phyloP scores from a whole-genome alignment of 2,888 invertebrate species.

The Lycocerus yunnanus region DNA sequence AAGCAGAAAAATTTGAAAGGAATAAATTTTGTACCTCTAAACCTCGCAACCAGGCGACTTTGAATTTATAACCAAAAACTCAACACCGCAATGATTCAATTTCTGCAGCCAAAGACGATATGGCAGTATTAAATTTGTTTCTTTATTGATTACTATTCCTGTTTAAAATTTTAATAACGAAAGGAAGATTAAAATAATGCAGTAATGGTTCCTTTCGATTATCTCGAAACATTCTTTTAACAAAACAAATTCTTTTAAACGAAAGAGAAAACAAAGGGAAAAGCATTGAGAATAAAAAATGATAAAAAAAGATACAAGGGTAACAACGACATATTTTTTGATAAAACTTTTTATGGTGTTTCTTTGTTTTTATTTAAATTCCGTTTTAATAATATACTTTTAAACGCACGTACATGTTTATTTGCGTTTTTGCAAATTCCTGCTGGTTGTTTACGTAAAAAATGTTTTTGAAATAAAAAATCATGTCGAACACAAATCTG shows the following conservation, averaged over 20 bases:
- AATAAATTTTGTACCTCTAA: too few species aligned
- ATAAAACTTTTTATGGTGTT: not conserved
- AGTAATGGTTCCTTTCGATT: not conserved
- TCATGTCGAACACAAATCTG: conserved; percentile 10
- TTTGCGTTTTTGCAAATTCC: not conserved
- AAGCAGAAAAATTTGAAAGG: too few species aligned
- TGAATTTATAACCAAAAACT: too few species aligned
- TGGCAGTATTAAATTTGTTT: too few species aligned
- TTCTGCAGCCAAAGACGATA: too few species aligned
- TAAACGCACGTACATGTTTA: not conserved
- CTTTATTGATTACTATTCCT: too few species aligned
- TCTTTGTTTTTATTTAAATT: not conserved
- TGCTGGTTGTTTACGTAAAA: not conserved
- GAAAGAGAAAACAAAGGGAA: not conserved
- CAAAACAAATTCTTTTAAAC: not conserved
- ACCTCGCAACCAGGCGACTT: too few species aligned
- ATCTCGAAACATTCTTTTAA: not conserved
- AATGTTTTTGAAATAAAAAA: conserved; percentile 5
- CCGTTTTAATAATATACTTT: not conserved
- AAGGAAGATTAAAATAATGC: not conserved
- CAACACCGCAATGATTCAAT: too few species aligned
- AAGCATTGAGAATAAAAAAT: not conserved
- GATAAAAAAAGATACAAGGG: not conserved
- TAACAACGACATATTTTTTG: not conserved
- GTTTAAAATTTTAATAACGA: not conserved